phyloP scores from a whole-genome alignment of 1,140 invertebrate genomes.

The Cydia strobilella region DNA sequence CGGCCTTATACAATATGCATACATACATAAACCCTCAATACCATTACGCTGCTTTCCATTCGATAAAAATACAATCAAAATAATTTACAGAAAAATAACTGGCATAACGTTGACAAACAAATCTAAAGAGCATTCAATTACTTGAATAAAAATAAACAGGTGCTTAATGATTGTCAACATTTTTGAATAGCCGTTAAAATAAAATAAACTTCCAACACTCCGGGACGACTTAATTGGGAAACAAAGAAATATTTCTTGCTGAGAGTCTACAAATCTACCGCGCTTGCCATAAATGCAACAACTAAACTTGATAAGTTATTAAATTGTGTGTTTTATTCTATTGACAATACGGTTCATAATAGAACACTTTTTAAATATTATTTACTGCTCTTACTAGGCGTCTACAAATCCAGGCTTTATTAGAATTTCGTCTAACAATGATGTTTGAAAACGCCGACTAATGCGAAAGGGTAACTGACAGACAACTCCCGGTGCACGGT shows the following conservation, averaged over 20 bases:
- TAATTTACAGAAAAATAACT: not conserved
- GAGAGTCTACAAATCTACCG: not conserved
- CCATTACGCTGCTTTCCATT: not conserved
- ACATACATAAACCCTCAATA: too few species aligned
- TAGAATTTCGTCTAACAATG: constrained; percentile 61
- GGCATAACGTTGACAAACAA: not conserved
- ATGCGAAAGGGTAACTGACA: constrained; percentile 55
- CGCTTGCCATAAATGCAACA: not conserved
- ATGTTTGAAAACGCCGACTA: constrained; percentile 50
- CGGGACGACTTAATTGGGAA: constrained; percentile 16
- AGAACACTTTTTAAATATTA: not conserved
- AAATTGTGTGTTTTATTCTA: constrained; percentile 43
- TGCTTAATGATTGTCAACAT: constrained; percentile 4
- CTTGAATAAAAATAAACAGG: not conserved
- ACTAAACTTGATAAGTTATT: not conserved
- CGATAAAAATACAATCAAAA: not conserved
- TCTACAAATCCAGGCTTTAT: constrained; percentile 57
- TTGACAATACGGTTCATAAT: constrained; percentile 35
- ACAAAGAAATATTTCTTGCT: constrained; percentile 30
- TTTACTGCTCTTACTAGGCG: constrained; percentile 17
- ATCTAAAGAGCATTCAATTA: not conserved
- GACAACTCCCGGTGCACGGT: constrained; percentile 9
- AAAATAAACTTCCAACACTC: constrained; percentile 7
- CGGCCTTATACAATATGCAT: too few species aligned
- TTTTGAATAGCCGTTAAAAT: constrained; percentile 10